Evolutionary conservation across 1,140 invertebrate genomes (phyloP), one percentile per base, ranked within the genome.

Genomic region (Ostrea denselamellosa): DNA sequence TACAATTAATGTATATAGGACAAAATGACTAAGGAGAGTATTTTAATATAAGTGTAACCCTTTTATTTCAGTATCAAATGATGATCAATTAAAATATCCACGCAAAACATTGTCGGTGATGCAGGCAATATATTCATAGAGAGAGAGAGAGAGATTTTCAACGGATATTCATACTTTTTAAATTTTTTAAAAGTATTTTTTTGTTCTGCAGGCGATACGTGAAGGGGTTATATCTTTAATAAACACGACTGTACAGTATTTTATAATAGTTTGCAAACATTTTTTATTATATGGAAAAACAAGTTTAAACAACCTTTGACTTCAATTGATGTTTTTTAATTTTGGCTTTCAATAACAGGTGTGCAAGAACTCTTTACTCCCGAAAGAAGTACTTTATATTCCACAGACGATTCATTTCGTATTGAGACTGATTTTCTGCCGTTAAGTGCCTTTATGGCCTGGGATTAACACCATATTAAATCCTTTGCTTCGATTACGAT

Each of bases 221-320:
- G 14, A 12, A 71, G 12, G 25, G 9, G n/a, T 34, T 22, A 10
- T 71, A 12, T n/a, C 22, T 71, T 71, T 25, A 71, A 28, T 25
- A 9, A 25, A 71, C 25, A 34, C 22, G 12, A 8, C 9, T 71
- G 8, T 71, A 25, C 22, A 34, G 8, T 71, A 28, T 25, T 28
- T 71, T 25, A 71, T 34, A 28, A 71, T 34, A 28, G 25, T 25
- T 71, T 71, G 68, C 25, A 71, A 71, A 71, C 22, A 28, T 34
- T 71, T 71, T 9, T 25, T 71, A 71, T 71, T 71, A 14, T 71
- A 25, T 71, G 68, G 68, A 28, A 71, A 44, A 71, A 71, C 22
- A 71, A 25, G 68, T 71, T 71, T 71, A 34, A 71, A 71, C 68
- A 71, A 71, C 68, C 68, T 71, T 71, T 71, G 68, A 71, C 25